Evolutionary conservation across 2,113 vertebrate species (phyloP).

Genomic region (Chrysochloris asiatica): DNA sequence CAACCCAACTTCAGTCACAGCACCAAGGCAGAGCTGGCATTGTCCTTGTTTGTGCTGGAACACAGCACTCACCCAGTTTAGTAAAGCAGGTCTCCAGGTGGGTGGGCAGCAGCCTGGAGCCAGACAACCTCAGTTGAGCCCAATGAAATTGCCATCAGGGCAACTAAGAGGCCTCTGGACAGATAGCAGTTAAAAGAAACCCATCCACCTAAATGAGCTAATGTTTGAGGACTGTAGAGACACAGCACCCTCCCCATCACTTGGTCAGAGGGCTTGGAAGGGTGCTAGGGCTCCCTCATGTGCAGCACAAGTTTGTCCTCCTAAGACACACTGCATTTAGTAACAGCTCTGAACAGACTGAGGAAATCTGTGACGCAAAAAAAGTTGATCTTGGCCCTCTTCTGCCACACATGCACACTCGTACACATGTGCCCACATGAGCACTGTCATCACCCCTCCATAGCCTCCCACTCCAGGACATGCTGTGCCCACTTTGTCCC

Average conservation of each 20-base stretch:
- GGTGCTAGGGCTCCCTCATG: background rate
- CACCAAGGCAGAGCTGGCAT: no score
- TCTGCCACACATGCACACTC: background rate
- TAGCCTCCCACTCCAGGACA: background rate
- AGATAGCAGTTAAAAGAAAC: no score
- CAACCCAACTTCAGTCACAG: no score
- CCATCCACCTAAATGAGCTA: background rate
- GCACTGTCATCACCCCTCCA: background rate
- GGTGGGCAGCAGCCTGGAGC: no score
- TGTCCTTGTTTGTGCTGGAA: no score
- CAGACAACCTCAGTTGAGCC: no score
- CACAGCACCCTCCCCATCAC: background rate
- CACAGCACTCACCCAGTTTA: no score
- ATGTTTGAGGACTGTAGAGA: background rate
- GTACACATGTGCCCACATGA: background rate
- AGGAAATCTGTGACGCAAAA: background rate
- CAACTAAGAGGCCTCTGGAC: no score
- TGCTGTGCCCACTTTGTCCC: background rate
- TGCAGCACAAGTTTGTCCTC: background rate
- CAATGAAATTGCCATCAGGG: no score
- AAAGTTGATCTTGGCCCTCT: background rate
- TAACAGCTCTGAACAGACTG: background rate
- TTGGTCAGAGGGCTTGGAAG: background rate
- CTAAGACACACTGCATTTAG: background rate
- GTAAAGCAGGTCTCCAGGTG: conserved; percentile 81